phyloP scores from a whole-genome alignment of 2,888 invertebrate genomes.

The Tachina lurida region DNA sequence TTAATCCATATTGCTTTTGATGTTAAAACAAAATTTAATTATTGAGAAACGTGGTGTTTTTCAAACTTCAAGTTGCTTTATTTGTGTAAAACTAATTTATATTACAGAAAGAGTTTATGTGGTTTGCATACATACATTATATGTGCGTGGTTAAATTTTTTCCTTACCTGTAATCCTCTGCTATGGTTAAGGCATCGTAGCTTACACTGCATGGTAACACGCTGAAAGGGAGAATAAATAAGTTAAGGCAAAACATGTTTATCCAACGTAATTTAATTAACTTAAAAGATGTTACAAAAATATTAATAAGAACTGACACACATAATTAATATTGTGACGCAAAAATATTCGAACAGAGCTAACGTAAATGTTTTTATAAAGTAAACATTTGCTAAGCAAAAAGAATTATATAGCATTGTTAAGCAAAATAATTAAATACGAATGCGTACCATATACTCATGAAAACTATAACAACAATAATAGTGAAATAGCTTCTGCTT shows the following conservation, averaged over 20 bases:
- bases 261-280: no score
- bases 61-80: background rate
- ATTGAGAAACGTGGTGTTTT: constrained; percentile 5
- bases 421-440: no score
- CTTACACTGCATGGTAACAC: constrained; percentile 86
- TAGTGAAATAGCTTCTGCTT: no score
- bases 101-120: constrained; percentile 2
- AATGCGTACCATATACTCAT: no score
- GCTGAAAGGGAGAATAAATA: constrained; percentile 81
- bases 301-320: no score
- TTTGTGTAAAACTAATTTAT: constrained; percentile 37
- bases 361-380: no score
- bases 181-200: constrained; percentile 81
- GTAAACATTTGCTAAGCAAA: no score
- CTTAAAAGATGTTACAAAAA: no score
- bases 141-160: background rate
- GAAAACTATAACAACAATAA: no score
- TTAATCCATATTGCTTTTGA: constrained; percentile 7
- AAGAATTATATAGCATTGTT: no score
- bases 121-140: background rate
- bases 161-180: constrained; percentile 81
- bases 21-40: background rate
- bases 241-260: background rate
- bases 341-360: no score
- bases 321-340: no score